Evolutionary conservation across 2,797 vertebrate genomes (phyloP).

Genomic region (Sebastes miniatus): DNA sequence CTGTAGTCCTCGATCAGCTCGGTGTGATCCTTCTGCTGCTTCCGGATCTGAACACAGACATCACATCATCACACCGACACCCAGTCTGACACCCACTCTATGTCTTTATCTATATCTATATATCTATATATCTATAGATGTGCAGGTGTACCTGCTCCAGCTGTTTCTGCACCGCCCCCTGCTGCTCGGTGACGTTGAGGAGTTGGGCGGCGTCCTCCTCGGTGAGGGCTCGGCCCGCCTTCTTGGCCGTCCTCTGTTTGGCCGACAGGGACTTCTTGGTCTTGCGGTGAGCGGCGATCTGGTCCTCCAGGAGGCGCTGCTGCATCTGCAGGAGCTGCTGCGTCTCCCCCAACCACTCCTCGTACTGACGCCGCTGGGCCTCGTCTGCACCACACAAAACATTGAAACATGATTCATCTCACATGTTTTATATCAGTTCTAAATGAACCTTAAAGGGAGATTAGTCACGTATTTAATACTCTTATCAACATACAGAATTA

Average conservation of each 20-base stretch:
- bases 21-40: conserved; percentile 96
- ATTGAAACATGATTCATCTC: too few relatives aligned
- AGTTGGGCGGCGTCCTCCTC: conserved; percentile 95
- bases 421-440: too few relatives aligned
- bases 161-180: conserved; percentile 93
- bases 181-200: conserved; percentile 91
- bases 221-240: conserved; percentile 88
- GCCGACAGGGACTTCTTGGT: conserved; percentile 97
- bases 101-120: too few relatives aligned
- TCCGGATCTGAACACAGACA: conserved; percentile 86
- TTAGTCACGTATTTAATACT: too few relatives aligned
- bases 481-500: too few relatives aligned
- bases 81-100: too few relatives aligned
- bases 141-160: conserved; percentile 90
- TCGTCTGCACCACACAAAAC: conserved; percentile 79
- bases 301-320: conserved; percentile 96
- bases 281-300: conserved; percentile 93
- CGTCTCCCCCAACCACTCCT: conserved; percentile 96
- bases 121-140: background rate
- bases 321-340: conserved; percentile 98
- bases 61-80: background rate
- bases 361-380: conserved; percentile 90
- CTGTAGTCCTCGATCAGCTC: conserved; percentile 96
- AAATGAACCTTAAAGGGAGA: too few relatives aligned
- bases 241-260: conserved; percentile 95